Base-by-base conservation (phyloP, 2,113 vertebrate genomes). In the Microcebus tavaratra region DNA sequence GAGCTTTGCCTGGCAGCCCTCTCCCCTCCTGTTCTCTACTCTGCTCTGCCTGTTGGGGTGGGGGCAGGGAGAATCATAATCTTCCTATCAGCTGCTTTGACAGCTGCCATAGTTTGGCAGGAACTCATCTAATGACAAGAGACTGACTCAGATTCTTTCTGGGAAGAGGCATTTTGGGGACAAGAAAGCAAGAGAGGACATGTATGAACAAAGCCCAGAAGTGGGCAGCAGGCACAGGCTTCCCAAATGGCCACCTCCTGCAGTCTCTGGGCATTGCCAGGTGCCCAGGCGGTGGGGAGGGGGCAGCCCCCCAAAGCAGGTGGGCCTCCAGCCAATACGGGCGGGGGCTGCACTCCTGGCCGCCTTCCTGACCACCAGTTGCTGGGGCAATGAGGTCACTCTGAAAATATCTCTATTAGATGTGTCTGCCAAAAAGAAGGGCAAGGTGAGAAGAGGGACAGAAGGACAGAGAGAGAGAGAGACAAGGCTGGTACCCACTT, bases 51-150 rank as follows among this genome's bases (percentile, higher is more conserved):
- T 68, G 18, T 10, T 42, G 75, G 53, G 23, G 50, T 21, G 10
- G n/a, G 59, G 13, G 11, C n/a, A 57, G 48, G 65, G 67, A 31
- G 45, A 55, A n/a, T 31, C 34, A 75, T 9, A 36, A 90, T 84
- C 42, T 27, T 78, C 72, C 39, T 27, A 42, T 68, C 87, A 65
- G 11, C 36, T 55, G 12, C 79, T 94, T 94, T 88, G 57, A 70
- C 68, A 94, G 39, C 72, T 90, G n/a, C 72, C 76, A 9, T 23
- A 73, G 36, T 63, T 93, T 84, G 53, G 87, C 72, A 87, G 82
- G 50, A 96, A 70, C 89, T 94, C 92, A 86, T 83, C 75, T 72
- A 27, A 92, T 75, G 88, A 59, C 79, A 88, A 88, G 48, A 81
- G 10, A 4, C 45, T 42, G 95, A 42, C 4, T 85, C 10, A 23